These are phyloP conservation scores for Anguilla rostrata DNA, from an alignment of 2,113 vertebrate genomes.

Conservation along the genomic window DNA sequence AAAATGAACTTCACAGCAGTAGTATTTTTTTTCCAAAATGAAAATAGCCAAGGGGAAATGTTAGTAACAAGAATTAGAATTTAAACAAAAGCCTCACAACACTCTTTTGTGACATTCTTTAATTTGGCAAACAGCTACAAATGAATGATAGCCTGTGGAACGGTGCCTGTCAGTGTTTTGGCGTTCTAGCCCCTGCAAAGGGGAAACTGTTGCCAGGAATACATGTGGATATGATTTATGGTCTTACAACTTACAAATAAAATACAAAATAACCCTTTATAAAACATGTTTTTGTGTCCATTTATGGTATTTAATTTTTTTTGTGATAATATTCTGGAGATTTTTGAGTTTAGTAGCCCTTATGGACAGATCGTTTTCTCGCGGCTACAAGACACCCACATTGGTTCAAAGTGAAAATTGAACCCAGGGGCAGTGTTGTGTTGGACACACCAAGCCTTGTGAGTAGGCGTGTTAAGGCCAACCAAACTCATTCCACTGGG, in stretches of 20 bases:
- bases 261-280: not conserved
- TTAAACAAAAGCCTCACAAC: not conserved
- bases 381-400: no score
- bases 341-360: not conserved
- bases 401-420: no score
- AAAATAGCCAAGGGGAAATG: no score
- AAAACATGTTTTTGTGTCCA: not conserved
- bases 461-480: no score
- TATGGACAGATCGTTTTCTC: no score
- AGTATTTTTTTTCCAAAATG: no score
- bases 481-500: no score
- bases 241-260: not conserved
- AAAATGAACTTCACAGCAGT: no score
- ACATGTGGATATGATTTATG: not conserved
- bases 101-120: not conserved
- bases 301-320: not conserved
- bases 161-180: not conserved
- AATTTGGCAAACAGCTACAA: not conserved
- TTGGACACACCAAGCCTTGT: not conserved
- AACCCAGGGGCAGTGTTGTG: not conserved
- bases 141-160: not conserved
- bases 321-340: not conserved
- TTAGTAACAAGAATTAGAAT: no score
- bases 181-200: not conserved
- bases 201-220: not conserved